phyloP scores from a whole-genome alignment of 1,140 invertebrate genomes.

The Drosophila eugracilis region DNA sequence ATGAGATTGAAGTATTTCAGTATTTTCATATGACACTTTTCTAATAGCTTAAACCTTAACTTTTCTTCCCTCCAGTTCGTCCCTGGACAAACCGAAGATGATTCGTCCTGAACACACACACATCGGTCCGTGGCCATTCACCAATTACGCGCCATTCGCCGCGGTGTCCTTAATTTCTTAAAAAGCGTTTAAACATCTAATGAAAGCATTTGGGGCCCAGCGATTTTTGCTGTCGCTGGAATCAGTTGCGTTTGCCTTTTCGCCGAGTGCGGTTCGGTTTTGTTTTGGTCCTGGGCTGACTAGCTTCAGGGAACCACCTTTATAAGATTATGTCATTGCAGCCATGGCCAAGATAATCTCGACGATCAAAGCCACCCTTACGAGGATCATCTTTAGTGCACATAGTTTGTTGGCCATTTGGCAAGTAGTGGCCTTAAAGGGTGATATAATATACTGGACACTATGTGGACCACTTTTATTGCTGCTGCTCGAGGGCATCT shows the following conservation, averaged over 20 bases:
- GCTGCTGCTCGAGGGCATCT: conserved; percentile 92
- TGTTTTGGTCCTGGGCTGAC: conserved; percentile 9
- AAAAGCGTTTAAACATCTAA: conserved; percentile 82
- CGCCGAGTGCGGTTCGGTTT: conserved; percentile 60
- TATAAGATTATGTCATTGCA: conserved; percentile 45
- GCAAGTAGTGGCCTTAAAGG: conserved; percentile 91
- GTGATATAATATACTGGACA: conserved; percentile 91
- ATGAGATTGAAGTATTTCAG: no score
- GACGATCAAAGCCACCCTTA: conserved; percentile 92
- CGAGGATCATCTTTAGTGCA: conserved; percentile 91
- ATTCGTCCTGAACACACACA: conserved; percentile 18
- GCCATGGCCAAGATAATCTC: conserved; percentile 90
- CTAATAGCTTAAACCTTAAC: not conserved
- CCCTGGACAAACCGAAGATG: conserved; percentile 25
- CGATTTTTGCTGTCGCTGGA: conserved; percentile 62
- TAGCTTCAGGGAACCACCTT: conserved; percentile 2
- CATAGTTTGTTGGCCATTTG: conserved; percentile 93
- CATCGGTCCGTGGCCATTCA: conserved; percentile 58
- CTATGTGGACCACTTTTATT: conserved; percentile 90
- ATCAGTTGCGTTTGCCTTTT: conserved; percentile 76
- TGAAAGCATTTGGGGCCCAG: conserved; percentile 68
- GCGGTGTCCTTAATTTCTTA: conserved; percentile 81
- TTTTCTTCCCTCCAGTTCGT: not conserved
- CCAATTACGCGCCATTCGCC: conserved; percentile 72
- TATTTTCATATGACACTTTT: no score